Evolutionary conservation across 2,113 vertebrate genomes (phyloP).

Genomic region (Australoheros scitulus): DNA sequence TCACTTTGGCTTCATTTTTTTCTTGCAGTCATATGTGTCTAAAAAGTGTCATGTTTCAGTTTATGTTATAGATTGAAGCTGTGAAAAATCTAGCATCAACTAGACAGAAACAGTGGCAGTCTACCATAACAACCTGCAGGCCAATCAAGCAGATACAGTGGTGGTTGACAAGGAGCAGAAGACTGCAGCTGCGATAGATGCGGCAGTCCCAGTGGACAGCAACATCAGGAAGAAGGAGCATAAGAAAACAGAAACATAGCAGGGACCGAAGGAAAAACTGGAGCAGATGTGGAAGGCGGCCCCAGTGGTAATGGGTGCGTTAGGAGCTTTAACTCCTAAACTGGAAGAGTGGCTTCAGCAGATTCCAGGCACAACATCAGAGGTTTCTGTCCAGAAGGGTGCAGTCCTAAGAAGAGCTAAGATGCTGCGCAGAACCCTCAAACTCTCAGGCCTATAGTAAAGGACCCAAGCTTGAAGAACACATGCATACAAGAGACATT

Average conservation of each 20-base stretch:
- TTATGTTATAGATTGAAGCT: neutral
- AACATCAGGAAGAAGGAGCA: neutral
- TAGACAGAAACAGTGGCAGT: too few relatives aligned
- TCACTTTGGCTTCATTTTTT: too few relatives aligned
- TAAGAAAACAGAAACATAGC: neutral
- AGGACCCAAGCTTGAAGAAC: too few relatives aligned
- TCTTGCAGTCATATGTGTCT: neutral
- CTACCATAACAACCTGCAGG: neutral
- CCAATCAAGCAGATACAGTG: neutral
- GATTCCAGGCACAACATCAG: neutral
- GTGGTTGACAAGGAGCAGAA: neutral
- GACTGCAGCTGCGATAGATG: neutral
- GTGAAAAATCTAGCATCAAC: neutral
- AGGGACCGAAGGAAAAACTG: neutral
- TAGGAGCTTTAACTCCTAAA: neutral
- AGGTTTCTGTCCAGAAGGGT: too few relatives aligned
- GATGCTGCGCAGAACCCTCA: neutral
- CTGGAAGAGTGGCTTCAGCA: neutral
- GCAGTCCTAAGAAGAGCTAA: neutral
- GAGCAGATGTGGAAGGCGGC: constrained; percentile 1
- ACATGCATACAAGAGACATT: too few relatives aligned
- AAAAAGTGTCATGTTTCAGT: neutral
- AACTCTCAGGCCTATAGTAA: neutral
- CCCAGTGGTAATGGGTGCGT: neutral
- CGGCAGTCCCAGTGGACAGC: neutral